Conservation (phyloP, 1,140 invertebrate genomes). For the Drosophila pallidifrons region DNA sequence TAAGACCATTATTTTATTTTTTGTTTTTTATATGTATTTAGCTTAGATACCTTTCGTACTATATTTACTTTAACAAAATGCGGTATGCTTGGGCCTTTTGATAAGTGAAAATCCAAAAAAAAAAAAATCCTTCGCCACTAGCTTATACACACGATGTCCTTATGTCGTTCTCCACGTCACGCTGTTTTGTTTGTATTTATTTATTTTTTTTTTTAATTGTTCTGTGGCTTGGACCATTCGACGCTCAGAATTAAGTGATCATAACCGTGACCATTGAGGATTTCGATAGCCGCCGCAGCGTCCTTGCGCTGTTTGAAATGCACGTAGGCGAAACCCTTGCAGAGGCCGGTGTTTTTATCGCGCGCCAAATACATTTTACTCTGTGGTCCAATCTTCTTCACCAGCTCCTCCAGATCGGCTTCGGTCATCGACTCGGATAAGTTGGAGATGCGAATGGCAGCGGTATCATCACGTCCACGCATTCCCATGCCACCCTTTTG, state of each 20-base stretch:
- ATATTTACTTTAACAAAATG: too few species aligned
- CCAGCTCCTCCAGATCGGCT: slow-evolving; percentile 97
- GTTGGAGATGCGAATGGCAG: slow-evolving; percentile 98
- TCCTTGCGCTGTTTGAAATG: slow-evolving; percentile 96
- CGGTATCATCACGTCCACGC: slow-evolving; percentile 91
- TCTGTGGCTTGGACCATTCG: slow-evolving; percentile 98
- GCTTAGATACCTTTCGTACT: too few species aligned
- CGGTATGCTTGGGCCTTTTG: too few species aligned
- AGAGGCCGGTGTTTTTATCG: slow-evolving; percentile 93
- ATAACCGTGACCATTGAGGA: slow-evolving; percentile 97
- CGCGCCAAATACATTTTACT: slow-evolving; percentile 95
- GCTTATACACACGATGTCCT: too few species aligned
- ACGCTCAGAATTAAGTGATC: slow-evolving; percentile 99
- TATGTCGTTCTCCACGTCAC: too few species aligned
- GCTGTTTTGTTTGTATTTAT: too few species aligned
- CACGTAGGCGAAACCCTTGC: slow-evolving; percentile 98
- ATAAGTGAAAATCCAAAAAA: too few species aligned
- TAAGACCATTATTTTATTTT: too few species aligned
- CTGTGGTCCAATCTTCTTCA: slow-evolving; percentile 88
- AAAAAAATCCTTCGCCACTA: too few species aligned
- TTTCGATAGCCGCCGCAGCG: slow-evolving; percentile 95
- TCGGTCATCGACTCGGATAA: slow-evolving; percentile 98
- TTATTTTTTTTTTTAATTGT: slow-evolving; percentile 57
- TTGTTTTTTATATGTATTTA: too few species aligned
- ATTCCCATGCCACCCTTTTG: slow-evolving; percentile 90